These are phyloP conservation scores for Aromia moschata DNA, from an alignment of 2,888 invertebrate species.

Conservation along the genomic window DNA sequence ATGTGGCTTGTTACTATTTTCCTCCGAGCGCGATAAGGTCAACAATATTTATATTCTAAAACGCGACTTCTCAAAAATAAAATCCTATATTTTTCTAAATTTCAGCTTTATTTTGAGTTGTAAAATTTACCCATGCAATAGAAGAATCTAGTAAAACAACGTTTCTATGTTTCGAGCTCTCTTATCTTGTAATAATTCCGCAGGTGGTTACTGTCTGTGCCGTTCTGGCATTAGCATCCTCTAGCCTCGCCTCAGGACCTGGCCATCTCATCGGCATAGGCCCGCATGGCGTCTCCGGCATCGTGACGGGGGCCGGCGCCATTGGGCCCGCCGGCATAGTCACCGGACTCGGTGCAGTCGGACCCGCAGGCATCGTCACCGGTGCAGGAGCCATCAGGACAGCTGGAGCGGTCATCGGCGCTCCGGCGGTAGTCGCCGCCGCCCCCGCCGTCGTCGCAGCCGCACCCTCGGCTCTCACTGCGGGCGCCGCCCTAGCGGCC, in stretches of 20 bases:
- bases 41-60: too few relatives aligned
- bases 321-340: slow-evolving; percentile 27
- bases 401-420: slow-evolving; percentile 27
- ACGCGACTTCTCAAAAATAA: too few relatives aligned
- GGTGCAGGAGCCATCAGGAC: slow-evolving; percentile 32
- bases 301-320: slow-evolving; percentile 21
- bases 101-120: too few relatives aligned
- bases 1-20: too few relatives aligned
- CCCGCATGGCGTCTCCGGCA: slow-evolving; percentile 14
- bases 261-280: slow-evolving; percentile 16
- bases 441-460: slow-evolving; percentile 27
- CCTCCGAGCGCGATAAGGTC: too few relatives aligned
- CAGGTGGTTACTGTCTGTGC: slow-evolving; percentile 15
- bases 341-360: slow-evolving; percentile 28
- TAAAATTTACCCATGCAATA: too few relatives aligned
- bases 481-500: slow-evolving; percentile 38
- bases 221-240: slow-evolving; percentile 14
- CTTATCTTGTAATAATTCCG: too few relatives aligned
- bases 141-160: too few relatives aligned
- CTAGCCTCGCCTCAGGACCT: slow-evolving; percentile 21
- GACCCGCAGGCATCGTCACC: slow-evolving; percentile 36
- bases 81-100: too few relatives aligned
- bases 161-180: too few relatives aligned
- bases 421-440: slow-evolving; percentile 23
- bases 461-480: slow-evolving; percentile 39